phyloP scores from a whole-genome alignment of 1,140 invertebrate species.

The Nomia melanderi region DNA sequence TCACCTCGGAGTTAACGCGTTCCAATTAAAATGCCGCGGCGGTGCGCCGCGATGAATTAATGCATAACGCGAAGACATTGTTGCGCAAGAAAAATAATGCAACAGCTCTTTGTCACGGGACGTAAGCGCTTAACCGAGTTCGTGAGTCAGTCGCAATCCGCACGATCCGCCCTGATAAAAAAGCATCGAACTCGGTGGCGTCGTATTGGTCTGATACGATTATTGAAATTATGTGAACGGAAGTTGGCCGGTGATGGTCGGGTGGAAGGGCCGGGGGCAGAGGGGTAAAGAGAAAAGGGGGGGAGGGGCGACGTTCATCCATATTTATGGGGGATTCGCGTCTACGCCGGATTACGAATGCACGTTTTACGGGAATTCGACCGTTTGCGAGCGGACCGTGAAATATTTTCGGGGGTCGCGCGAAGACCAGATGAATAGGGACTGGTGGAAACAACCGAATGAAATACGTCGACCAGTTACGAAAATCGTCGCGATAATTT shows the following conservation, averaged over 20 bases:
- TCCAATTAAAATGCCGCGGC: neutral
- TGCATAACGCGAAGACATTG: no score
- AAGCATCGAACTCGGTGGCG: neutral
- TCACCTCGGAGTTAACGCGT: neutral
- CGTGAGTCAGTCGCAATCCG: neutral
- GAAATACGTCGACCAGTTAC: slow-evolving; percentile 19
- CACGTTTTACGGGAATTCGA: slow-evolving; percentile 45
- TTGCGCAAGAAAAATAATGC: slow-evolving; percentile 20
- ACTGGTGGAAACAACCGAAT: neutral
- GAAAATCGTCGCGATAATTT: slow-evolving; percentile 44
- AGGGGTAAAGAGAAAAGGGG: neutral
- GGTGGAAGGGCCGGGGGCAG: neutral
- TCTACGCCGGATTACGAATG: slow-evolving; percentile 42
- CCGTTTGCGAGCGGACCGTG: neutral
- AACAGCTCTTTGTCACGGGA: slow-evolving; percentile 17
- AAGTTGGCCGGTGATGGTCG: no score
- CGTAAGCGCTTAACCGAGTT: slow-evolving; percentile 22
- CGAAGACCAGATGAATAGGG: slow-evolving; percentile 1
- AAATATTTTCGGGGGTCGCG: slow-evolving; percentile 18
- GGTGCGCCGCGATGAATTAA: neutral
- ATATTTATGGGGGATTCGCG: slow-evolving; percentile 51
- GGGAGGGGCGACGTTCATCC: slow-evolving; percentile 34
- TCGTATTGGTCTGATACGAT: slow-evolving; percentile 25
- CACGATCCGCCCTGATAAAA: slow-evolving; percentile 48
- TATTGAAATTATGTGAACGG: slow-evolving; percentile 51